Evolutionary conservation across 2,888 invertebrate species (phyloP).

Genomic region (Athalia cordata): DNA sequence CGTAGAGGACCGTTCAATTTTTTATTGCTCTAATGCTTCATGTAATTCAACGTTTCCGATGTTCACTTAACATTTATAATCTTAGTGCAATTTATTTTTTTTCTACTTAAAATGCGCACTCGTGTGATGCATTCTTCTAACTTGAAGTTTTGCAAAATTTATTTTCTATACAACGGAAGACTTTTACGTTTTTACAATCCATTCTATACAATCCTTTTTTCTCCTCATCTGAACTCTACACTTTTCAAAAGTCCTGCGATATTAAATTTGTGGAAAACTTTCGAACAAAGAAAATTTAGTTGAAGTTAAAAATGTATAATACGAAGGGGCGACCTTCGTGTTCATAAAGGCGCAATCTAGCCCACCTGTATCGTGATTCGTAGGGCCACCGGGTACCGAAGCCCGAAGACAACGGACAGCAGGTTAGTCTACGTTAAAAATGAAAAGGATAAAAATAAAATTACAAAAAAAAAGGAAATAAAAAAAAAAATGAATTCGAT

Average conservation of each 20-base stretch:
- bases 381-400: background rate
- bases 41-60: conserved; percentile 36
- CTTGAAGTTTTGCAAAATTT: too few relatives aligned
- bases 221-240: background rate
- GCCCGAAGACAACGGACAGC: conserved; percentile 27
- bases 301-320: background rate
- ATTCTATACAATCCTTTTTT: too few relatives aligned
- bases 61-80: background rate
- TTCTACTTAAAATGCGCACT: background rate
- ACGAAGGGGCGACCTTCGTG: conserved; percentile 4
- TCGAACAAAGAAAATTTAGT: conserved; percentile 3
- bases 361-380: conserved; percentile 33
- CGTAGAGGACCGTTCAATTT: conserved; percentile 19
- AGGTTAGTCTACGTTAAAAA: conserved; percentile 12
- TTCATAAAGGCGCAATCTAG: conserved; percentile 18
- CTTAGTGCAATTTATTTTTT: background rate
- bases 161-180: too few relatives aligned
- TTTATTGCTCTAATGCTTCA: conserved; percentile 24
- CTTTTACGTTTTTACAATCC: too few relatives aligned
- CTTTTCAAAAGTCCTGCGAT: background rate
- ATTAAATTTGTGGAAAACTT: background rate
- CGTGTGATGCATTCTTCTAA: too few relatives aligned
- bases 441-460: background rate
- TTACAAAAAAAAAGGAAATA: background rate
- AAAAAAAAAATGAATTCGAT: conserved; percentile 39